phyloP scores from a whole-genome alignment of 2,113 vertebrate species.

The Microcebus ravelobensis region DNA sequence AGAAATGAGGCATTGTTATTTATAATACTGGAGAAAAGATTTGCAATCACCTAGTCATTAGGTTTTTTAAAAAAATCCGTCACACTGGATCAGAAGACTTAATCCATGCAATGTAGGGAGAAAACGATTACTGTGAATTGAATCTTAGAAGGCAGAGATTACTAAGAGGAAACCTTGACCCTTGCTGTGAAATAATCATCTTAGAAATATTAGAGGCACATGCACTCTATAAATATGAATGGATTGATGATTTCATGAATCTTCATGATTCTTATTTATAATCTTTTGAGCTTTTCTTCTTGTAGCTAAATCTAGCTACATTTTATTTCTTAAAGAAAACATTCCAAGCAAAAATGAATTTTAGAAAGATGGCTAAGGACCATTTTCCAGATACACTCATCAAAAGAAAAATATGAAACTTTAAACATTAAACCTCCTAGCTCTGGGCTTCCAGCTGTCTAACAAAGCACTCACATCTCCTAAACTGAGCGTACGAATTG shows the following conservation, averaged over 20 bases:
- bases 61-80: constrained; percentile 74
- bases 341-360: constrained; percentile 57
- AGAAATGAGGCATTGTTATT: constrained; percentile 72
- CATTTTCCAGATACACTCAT: constrained; percentile 66
- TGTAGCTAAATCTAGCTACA: constrained; percentile 54
- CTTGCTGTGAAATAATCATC: constrained; percentile 69
- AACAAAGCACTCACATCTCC: not conserved
- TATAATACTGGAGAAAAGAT: constrained; percentile 77
- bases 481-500: not conserved
- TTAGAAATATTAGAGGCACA: constrained; percentile 43
- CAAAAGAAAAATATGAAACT: constrained; percentile 57
- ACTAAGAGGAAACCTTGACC: constrained; percentile 32
- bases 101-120: constrained; percentile 77
- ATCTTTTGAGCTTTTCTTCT: constrained; percentile 47
- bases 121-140: constrained; percentile 72
- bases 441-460: not conserved
- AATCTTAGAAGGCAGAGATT: constrained; percentile 76
- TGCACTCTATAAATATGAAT: not conserved
- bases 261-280: constrained; percentile 38
- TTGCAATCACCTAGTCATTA: constrained; percentile 80
- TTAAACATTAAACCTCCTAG: not conserved
- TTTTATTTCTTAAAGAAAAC: constrained; percentile 62
- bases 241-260: constrained; percentile 10
- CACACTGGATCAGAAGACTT: constrained; percentile 76
- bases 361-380: constrained; percentile 57